These are phyloP conservation scores for Hypena proboscidalis DNA, from an alignment of 2,888 invertebrate genomes.

Conservation along the genomic window DNA sequence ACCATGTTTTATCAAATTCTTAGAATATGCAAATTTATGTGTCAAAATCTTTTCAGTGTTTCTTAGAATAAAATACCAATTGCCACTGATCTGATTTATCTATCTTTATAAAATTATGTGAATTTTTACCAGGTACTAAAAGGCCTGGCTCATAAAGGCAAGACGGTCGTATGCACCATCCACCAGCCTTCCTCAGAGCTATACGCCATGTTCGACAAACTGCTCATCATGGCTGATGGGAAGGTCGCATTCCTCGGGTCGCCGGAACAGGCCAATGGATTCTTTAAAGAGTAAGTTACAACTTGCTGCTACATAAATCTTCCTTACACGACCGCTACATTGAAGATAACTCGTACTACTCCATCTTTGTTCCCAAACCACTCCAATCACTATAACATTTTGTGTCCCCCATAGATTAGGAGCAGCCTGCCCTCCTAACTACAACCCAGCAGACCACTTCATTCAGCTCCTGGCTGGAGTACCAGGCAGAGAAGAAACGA, in stretches of 20 bases:
- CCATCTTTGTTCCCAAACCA: too few relatives aligned
- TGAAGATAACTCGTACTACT: too few relatives aligned
- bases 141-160: slow-evolving; percentile 91
- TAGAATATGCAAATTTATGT: too few relatives aligned
- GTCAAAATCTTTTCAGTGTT: too few relatives aligned
- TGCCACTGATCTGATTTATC: too few relatives aligned
- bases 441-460: slow-evolving; percentile 97
- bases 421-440: slow-evolving; percentile 94
- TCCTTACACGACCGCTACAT: too few relatives aligned
- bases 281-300: slow-evolving; percentile 90
- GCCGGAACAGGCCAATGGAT: slow-evolving; percentile 90
- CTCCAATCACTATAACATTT: too few relatives aligned
- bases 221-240: slow-evolving; percentile 96
- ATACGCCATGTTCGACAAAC: slow-evolving; percentile 95
- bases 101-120: too few relatives aligned
- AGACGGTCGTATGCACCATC: slow-evolving; percentile 96
- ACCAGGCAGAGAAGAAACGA: slow-evolving; percentile 93
- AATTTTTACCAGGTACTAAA: slow-evolving; percentile 83
- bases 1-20: too few relatives aligned
- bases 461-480: slow-evolving; percentile 95
- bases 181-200: slow-evolving; percentile 98
- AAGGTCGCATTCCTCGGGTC: slow-evolving; percentile 95
- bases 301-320: too few relatives aligned
- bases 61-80: too few relatives aligned
- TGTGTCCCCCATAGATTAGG: slow-evolving; percentile 85